phyloP scores from a whole-genome alignment of 2,113 vertebrate genomes.

The Procavia capensis region DNA sequence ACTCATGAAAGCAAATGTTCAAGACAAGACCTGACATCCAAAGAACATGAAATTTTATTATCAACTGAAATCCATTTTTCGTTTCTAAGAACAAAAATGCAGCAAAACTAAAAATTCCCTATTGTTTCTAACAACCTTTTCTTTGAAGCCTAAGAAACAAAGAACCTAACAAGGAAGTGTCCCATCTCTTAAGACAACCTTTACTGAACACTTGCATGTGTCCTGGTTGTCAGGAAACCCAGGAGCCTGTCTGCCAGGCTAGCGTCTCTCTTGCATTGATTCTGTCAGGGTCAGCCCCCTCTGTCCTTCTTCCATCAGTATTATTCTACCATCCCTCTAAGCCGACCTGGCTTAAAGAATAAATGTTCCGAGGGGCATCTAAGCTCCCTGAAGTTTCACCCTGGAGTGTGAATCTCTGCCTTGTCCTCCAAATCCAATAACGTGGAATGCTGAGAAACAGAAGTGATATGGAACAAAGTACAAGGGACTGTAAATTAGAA shows the following conservation, averaged over 20 bases:
- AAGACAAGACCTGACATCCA: conserved; percentile 40
- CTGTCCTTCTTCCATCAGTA: background rate
- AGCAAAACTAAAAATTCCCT: conserved; percentile 56
- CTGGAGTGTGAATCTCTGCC: background rate
- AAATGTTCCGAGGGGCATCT: background rate
- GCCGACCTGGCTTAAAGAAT: conserved; percentile 4
- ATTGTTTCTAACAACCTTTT: background rate
- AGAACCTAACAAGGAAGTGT: background rate
- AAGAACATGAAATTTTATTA: conserved; percentile 55
- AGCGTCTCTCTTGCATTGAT: background rate
- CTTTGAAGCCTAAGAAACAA: background rate
- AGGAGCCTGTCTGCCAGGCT: background rate
- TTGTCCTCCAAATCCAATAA: conserved; percentile 10
- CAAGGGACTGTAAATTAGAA: conserved; percentile 1
- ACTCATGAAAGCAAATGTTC: conserved; percentile 56
- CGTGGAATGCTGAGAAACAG: background rate
- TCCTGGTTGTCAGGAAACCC: conserved; percentile 9
- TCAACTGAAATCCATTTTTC: conserved; percentile 32
- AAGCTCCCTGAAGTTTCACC: background rate
- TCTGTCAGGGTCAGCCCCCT: background rate
- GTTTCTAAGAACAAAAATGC: conserved; percentile 35
- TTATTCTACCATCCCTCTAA: background rate
- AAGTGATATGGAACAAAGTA: conserved; percentile 4
- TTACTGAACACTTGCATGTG: background rate
- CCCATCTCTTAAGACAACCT: conserved; percentile 30